Evolutionary conservation across 1,140 invertebrate species (phyloP).

Genomic region (Meloidogyne hapla): DNA sequence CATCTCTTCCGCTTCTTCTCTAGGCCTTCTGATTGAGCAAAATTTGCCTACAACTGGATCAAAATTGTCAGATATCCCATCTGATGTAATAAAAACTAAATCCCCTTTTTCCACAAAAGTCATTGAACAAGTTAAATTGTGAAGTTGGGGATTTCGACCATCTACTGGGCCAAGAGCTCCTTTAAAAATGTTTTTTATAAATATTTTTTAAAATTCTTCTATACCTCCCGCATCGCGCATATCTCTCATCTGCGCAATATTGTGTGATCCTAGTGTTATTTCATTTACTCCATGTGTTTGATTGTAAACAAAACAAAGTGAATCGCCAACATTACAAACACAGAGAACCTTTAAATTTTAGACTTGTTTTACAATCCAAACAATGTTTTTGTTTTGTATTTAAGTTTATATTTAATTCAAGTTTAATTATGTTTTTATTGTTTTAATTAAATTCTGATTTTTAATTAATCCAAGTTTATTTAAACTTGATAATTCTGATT

Average conservation of each 20-base stretch:
- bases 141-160: slow-evolving; percentile 82
- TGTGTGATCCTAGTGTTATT: slow-evolving; percentile 77
- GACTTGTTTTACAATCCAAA: too few species aligned
- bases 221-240: slow-evolving; percentile 82
- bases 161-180: slow-evolving; percentile 83
- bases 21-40: slow-evolving; percentile 69
- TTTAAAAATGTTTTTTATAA: background rate
- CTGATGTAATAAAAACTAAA: slow-evolving; percentile 83
- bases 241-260: slow-evolving; percentile 81
- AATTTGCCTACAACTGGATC: slow-evolving; percentile 91
- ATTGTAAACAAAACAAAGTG: slow-evolving; percentile 82
- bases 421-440: too few species aligned
- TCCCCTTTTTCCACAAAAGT: slow-evolving; percentile 77
- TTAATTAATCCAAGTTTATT: background rate
- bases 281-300: slow-evolving; percentile 75
- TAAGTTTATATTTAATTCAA: background rate
- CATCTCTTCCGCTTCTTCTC: slow-evolving; percentile 33
- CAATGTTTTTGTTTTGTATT: background rate
- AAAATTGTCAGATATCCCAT: slow-evolving; percentile 89
- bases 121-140: slow-evolving; percentile 84
- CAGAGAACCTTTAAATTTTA: slow-evolving; percentile 72
- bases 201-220: background rate
- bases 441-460: background rate
- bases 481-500: too few species aligned
- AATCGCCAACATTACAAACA: slow-evolving; percentile 86